A percentile compares a stretch with the other conserved stretches of the same genome.
Evolutionary conservation across 2,113 vertebrate species (phyloP).

Genomic region (Barnardius zonarius): DNA sequence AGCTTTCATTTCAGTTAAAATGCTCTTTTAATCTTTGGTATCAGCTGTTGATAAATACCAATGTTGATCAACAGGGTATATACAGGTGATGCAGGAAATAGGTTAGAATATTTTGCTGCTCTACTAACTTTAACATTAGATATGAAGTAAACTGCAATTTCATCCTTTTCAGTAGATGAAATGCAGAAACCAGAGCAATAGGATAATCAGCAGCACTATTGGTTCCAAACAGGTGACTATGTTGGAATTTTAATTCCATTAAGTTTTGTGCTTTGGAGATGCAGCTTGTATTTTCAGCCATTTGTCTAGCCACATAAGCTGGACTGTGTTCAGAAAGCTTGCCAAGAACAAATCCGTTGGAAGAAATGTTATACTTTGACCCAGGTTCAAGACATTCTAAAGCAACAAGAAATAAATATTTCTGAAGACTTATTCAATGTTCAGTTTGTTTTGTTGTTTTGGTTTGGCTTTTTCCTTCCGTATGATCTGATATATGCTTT

Average conservation of each 20-base stretch:
- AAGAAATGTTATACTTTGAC: conserved; percentile 63
- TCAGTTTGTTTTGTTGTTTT: background rate
- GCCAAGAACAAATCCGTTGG: conserved; percentile 59
- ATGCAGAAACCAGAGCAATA: background rate
- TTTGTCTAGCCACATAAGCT: conserved; percentile 55
- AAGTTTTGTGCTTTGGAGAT: background rate
- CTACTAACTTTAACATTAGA: background rate
- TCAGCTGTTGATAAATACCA: background rate
- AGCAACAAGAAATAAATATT: conserved; percentile 46
- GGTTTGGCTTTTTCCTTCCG: background rate
- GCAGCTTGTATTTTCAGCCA: conserved; percentile 26
- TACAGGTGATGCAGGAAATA: background rate
- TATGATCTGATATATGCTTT: background rate
- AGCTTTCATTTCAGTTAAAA: background rate
- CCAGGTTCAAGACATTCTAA: conserved; percentile 49
- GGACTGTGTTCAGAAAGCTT: conserved; percentile 19
- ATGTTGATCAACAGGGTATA: background rate
- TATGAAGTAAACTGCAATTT: background rate
- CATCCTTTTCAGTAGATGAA: background rate
- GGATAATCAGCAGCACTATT: background rate
- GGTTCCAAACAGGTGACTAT: conserved; percentile 26
- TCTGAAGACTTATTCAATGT: conserved; percentile 21
- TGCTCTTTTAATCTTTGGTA: background rate
- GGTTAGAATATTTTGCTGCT: background rate
- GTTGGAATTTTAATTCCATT: conserved; percentile 37